Evolutionary conservation across 2,888 invertebrate species (phyloP), one percentile per base, ranked within the genome.

Genomic region (Odontomyia ornata): DNA sequence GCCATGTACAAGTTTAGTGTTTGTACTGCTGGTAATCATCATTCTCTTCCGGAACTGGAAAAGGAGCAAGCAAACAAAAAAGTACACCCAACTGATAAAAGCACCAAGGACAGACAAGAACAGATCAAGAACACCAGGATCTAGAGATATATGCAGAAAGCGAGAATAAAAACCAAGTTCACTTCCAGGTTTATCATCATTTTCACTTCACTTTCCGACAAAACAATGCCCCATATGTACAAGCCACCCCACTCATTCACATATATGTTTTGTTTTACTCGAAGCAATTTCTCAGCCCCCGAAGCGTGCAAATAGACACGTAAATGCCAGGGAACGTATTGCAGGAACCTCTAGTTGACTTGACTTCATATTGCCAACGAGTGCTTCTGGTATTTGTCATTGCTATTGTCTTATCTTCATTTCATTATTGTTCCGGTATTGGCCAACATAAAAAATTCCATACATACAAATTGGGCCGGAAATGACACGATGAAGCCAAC

Each of bases 381-480:
- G 52, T 18, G 52, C 15, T 60, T 30, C 43, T 25, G 18, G 30
- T 25, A 47, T 69, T n/a, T 69, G 69, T 47, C 60, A 60, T 30
- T 15, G 73, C 57, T 27, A 73, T 57, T 43, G 57, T 73, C 57
- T 73, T 36, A 30, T 72, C 13, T 15, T 52, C 28, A 52, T 28
- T 27, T 60, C 21, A 11, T 73, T 36, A 23, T 57, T 72, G n/a
- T 71, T 23, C 57, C 18, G 57, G n/a, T 23, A 57, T 57, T 60
- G 43, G 57, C 36, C 36, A 47, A 30, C 73, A 73, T 27, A 36
- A 73, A 72, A 73, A 73, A 73, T 73, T 73, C 73, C 73, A 73
- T 73, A 73, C 73, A 73, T 73, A 73, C 60, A 73, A 60, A 73
- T 73, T 73, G 73, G 73, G 23, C 36, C 73, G 36, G 43, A 60